Base-by-base conservation (phyloP, 2,113 vertebrate species). In the Poeciliopsis prolifica region DNA sequence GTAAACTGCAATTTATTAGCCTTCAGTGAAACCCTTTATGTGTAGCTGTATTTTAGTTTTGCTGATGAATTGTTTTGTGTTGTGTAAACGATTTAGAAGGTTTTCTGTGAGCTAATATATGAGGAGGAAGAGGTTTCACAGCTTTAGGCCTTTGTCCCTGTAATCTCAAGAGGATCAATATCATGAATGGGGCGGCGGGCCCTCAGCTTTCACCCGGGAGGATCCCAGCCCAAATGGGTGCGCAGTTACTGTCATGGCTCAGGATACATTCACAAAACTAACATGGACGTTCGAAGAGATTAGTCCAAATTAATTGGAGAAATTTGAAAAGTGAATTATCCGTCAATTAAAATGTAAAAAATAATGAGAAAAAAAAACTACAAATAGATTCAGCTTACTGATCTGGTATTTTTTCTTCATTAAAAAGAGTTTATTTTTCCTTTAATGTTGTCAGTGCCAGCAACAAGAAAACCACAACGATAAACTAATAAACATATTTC, bases 201-300 rank as follows among this genome's bases (percentile, higher is more conserved):
- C 82, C 86, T 91, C 89, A 77, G 72, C 89, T 92, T 89, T 88
- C 89, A 87, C 88, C 90, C 82, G 63, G 29, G 86, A 86, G 88
- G 88, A 86, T 83, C 82, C 78, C 74, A 79, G 72, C 33, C 79
- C 89, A 87, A 90, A 90, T 86, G 76, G 85, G 74, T 77, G 77
- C 85, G 68, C 80, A 84, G 88, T 73, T 85, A 78, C 84, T 78
- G 63, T 87, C 86, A 68, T 78, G 31, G 67, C 54, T 17, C 19
- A 19, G 14, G 44, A 48, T 48, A 19, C 15, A 19, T 17, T 19
- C 44, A 48, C 44, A 48, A 48, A 48, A 17, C 44, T 19, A 48
- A 1, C 44, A 48, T 6, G 5, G 44, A 48, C 1, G 17, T 5
- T 1, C 22, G 22, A n/a, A 24, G 51, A 58, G 51, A n/a, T 8